phyloP scores from a whole-genome alignment of 1,140 invertebrate species.

The Dermatophagoides farinae region DNA sequence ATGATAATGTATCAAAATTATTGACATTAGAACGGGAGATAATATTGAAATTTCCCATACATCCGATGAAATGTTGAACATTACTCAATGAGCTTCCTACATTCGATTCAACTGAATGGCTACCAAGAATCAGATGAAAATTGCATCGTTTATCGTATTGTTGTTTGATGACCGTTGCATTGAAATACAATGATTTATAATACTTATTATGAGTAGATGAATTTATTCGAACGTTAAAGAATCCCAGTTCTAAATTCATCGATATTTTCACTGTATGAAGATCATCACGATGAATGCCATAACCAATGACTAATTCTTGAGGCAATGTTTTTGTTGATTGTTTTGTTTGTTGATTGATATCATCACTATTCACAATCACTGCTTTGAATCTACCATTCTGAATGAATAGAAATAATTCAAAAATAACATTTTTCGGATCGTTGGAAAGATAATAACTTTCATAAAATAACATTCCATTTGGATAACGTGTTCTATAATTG shows the following conservation, averaged over 20 bases:
- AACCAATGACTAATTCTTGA: slow-evolving; percentile 14
- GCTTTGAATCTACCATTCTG: slow-evolving; percentile 70
- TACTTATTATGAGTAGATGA: slow-evolving; percentile 23
- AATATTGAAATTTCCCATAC: not conserved
- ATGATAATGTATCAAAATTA: slow-evolving; percentile 9
- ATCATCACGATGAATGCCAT: slow-evolving; percentile 55
- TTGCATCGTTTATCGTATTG: too few relatives aligned
- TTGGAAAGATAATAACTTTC: slow-evolving; percentile 47
- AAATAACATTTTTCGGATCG: not conserved
- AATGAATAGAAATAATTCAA: slow-evolving; percentile 37
- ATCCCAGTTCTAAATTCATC: slow-evolving; percentile 57
- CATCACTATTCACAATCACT: slow-evolving; percentile 64
- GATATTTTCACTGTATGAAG: slow-evolving; percentile 66
- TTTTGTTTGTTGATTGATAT: slow-evolving; percentile 24
- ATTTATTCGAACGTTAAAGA: slow-evolving; percentile 60
- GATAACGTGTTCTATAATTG: slow-evolving; percentile 53
- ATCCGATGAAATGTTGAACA: slow-evolving; percentile 20
- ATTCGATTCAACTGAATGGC: slow-evolving; percentile 57
- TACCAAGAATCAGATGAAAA: not conserved
- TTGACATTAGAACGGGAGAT: not conserved
- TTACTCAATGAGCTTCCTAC: not conserved
- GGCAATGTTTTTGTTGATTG: not conserved
- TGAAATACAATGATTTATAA: not conserved
- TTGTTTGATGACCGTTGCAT: not conserved
- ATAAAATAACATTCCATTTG: slow-evolving; percentile 63